Conservation (phyloP, 2,888 invertebrate genomes). For the Neoascia interrupta region DNA sequence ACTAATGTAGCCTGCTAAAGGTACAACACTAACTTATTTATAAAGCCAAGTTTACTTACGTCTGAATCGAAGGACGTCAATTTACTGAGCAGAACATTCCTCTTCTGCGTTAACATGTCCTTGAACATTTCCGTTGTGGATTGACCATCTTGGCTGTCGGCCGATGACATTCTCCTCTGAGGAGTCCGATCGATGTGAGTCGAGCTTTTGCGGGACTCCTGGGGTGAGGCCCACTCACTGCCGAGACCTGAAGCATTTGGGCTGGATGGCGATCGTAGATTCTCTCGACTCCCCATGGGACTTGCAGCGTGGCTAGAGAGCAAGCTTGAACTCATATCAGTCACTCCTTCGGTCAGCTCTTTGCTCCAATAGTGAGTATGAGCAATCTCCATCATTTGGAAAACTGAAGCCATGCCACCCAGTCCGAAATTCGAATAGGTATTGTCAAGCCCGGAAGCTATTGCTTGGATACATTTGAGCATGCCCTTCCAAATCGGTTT, state of each 20-base stretch:
- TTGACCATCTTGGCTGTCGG: conserved; percentile 85
- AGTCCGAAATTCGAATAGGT: conserved; percentile 95
- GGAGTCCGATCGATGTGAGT: conserved; percentile 75
- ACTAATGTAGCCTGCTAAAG: conserved; percentile 7
- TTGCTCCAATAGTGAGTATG: conserved; percentile 99
- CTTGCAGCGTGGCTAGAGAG: conserved; percentile 78
- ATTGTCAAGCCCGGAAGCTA: conserved; percentile 93
- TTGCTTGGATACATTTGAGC: conserved; percentile 93
- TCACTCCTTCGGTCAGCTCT: conserved; percentile 85
- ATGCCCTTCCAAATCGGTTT: conserved; percentile 98
- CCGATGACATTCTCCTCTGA: conserved; percentile 83
- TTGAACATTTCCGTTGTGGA: conserved; percentile 95
- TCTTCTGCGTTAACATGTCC: conserved; percentile 95
- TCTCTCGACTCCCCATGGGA: conserved; percentile 86
- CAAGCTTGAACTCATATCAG: conserved; percentile 78
- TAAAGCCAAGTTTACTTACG: conserved; percentile 91
- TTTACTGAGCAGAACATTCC: conserved; percentile 91
- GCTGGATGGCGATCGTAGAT: conserved; percentile 83
- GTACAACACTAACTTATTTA: conserved; percentile 85
- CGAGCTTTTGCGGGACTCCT: conserved; percentile 81
- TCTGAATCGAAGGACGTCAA: conserved; percentile 94
- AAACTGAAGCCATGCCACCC: conserved; percentile 98
- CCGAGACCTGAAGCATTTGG: conserved; percentile 80
- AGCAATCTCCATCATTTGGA: conserved; percentile 97
- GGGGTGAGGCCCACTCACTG: conserved; percentile 83